Base-by-base conservation (phyloP, 92 coral and sea anemone genomes). In the Heteractis magnifica region DNA sequence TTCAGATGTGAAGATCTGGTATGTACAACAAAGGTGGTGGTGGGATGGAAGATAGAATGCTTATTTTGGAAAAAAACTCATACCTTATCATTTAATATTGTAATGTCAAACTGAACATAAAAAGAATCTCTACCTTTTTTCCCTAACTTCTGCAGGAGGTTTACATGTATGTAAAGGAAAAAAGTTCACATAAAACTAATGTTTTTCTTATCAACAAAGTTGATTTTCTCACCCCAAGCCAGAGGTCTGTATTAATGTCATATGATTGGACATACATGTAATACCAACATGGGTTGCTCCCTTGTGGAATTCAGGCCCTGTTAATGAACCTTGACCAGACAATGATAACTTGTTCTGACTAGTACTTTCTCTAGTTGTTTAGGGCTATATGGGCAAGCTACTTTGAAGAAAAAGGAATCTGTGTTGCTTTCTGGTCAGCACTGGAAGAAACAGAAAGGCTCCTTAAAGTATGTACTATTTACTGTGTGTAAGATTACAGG, bases 1-100 rank as follows among this genome's bases (percentile, higher is more conserved):
- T n/a, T n/a, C n/a, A n/a, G n/a, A 82, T 96, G 99, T 89, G 97
- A 92, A 82, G 99, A 96, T 82, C 80, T 96, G 87, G 98, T 95
- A 88, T 82, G 92, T 80, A 68, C 48, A 19, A 50, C 41, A 52
- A 10, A 16, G 68, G 68, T 19, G n/a, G 21, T 19, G 19, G 20
- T 2, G 68, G 68, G 21, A 0, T n/a, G n/a, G n/a, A n/a, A n/a
- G n/a, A n/a, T n/a, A n/a, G n/a, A n/a, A n/a, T n/a, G n/a, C n/a
- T n/a, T n/a, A n/a, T n/a, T n/a, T n/a, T n/a, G n/a, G n/a, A n/a
- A n/a, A n/a, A 9, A 58, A 14, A 14, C 14, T 0, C 4, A 18
- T 56, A 10, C 15, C 15, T 56, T 56, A 18, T 18, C 48, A 34
- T 14, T 5, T 68, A 68, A 6, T 8, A 68, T 6, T 68, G 44